Conservation (phyloP, 2,113 vertebrate genomes). For the Semnornis frantzii region DNA sequence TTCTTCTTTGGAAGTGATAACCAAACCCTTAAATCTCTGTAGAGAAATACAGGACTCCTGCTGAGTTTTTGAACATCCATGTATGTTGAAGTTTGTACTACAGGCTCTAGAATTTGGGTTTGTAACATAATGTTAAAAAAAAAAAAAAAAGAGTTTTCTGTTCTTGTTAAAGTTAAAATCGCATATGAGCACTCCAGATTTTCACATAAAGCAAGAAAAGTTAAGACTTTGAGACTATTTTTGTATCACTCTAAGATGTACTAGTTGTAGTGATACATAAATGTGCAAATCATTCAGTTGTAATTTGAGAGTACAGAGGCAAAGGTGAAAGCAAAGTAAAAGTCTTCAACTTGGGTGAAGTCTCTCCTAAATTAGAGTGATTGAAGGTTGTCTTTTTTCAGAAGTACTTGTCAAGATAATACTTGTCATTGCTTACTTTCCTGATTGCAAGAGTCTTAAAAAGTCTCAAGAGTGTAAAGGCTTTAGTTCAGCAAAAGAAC, state of each 20-base stretch:
- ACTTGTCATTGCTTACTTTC: not conserved
- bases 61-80: not conserved
- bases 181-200: not conserved
- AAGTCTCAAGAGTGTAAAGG: not conserved
- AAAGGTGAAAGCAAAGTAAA: not conserved
- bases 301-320: not conserved
- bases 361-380: not conserved
- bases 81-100: not conserved
- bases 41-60: not conserved
- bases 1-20: conserved; percentile 14
- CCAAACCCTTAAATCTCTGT: not conserved
- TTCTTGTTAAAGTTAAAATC: not conserved
- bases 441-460: not conserved
- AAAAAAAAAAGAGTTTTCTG: not conserved
- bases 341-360: not conserved
- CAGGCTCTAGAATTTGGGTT: not conserved
- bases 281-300: not conserved
- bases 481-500: not conserved
- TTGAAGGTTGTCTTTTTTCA: not conserved
- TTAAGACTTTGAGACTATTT: not conserved
- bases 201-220: not conserved
- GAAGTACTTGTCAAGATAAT: not conserved
- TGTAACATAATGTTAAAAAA: not conserved
- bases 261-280: not conserved
- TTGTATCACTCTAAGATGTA: not conserved